Base-by-base conservation (phyloP, 2,113 vertebrate genomes). In the Columba janthina region DNA sequence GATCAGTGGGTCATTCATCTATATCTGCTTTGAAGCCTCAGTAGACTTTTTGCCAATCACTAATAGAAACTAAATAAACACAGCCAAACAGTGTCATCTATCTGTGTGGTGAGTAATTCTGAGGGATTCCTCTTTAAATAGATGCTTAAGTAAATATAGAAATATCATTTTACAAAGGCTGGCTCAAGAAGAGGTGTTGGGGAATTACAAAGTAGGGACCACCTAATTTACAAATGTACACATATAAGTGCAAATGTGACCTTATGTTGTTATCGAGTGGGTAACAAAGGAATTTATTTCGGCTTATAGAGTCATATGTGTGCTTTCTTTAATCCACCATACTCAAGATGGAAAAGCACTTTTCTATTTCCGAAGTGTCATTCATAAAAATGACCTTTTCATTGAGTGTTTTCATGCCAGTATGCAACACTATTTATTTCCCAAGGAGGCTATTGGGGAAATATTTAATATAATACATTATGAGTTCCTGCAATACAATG, bases 61-160 rank as follows among this genome's bases (percentile, higher is more conserved):
- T 95, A 98, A 90, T 97, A 98, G 98, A 98, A 98, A 98, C 98
- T 97, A 97, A 96, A 97, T 94, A 97, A 98, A 98, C 98, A 98
- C 74, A 98, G 96, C 97, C 98, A 98, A 98, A 98, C 98, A 98
- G 96, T 97, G 97, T 98, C 98, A 96, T 97, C 96, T 97, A 90
- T 98, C 98, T 76, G 92, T 20, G 92, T 48, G 97, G 97, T 98
- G 98, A 98, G 97, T 98, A 98, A 98, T 97, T 98, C 93, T 98
- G 96, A 98, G 96, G 98, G 98, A 98, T 98, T 98, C 97, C 98
- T 98, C 98, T 98, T 98, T 98, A 98, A 98, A 98, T 98, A 98
- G 98, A 98, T 93, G 92, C 97, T 96, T 97, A 96, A 98, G 98
- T 98, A 98, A 98, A 98, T 98, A 98, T 97, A 98, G 98, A 97